Conservation (phyloP, 2,113 vertebrate genomes). For the Anguilla japonica region DNA sequence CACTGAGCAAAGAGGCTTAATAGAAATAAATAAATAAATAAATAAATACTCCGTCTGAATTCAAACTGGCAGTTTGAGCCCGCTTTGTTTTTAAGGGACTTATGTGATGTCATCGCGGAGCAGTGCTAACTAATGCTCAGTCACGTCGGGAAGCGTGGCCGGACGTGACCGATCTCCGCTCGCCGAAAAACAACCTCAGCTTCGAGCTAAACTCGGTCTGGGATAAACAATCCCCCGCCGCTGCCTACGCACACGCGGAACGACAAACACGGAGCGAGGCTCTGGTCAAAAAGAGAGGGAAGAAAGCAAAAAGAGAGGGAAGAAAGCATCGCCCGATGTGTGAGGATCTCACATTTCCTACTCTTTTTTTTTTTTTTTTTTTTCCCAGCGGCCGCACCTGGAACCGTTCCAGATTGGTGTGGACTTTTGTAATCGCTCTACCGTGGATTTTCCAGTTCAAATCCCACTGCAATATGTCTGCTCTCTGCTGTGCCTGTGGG, state of each 20-base stretch:
- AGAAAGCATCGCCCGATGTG: background rate
- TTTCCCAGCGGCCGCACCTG: background rate
- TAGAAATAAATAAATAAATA: background rate
- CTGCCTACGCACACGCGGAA: background rate
- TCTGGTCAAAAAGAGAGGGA: background rate
- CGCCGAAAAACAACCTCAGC: background rate
- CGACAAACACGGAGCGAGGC: background rate
- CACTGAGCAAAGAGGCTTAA: background rate
- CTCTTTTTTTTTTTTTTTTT: background rate
- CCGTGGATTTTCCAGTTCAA: background rate
- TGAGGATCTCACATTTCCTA: background rate
- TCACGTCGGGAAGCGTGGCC: background rate
- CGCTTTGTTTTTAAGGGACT: background rate
- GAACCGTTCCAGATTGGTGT: background rate
- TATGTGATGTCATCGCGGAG: background rate
- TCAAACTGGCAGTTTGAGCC: background rate
- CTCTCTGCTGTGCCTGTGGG: background rate
- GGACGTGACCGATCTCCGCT: background rate
- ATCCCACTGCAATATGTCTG: conserved; percentile 1
- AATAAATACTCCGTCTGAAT: background rate
- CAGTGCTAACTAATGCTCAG: background rate
- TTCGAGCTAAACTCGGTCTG: background rate
- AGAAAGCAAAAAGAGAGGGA: background rate
- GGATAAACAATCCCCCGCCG: background rate
- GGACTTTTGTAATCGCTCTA: background rate